These are phyloP conservation scores for Linnaemya tessellans DNA, from an alignment of 2,888 invertebrate genomes.

Conservation along the genomic window DNA sequence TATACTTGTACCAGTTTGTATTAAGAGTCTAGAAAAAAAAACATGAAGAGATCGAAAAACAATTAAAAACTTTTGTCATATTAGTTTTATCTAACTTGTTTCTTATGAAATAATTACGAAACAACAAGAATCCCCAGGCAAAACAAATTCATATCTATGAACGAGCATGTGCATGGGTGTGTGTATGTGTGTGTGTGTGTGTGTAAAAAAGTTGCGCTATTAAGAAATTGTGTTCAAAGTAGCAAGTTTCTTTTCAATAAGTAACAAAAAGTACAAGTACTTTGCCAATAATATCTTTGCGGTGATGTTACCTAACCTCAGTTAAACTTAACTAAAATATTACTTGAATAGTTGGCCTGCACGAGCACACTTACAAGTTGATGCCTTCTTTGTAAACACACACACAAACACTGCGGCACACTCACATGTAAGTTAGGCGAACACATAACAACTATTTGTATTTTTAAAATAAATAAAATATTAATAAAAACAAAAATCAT, in stretches of 20 bases:
- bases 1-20: constrained; percentile 19
- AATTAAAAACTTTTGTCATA: constrained; percentile 63
- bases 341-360: constrained; percentile 22
- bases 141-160: neutral
- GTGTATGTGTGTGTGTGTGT: neutral
- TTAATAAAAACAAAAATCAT: constrained; percentile 43
- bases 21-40: neutral
- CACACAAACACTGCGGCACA: neutral
- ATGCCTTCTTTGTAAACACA: neutral
- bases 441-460: constrained; percentile 55
- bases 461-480: constrained; percentile 50
- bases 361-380: constrained; percentile 29
- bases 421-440: constrained; percentile 26
- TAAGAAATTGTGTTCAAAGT: constrained; percentile 25
- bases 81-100: constrained; percentile 35
- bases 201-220: neutral
- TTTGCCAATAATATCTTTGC: constrained; percentile 38
- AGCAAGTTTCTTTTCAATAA: constrained; percentile 25
- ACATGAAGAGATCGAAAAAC: constrained; percentile 28
- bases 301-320: constrained; percentile 51
- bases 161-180: neutral
- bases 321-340: constrained; percentile 50
- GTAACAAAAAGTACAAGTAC: constrained; percentile 24
- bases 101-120: constrained; percentile 58
- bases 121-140: constrained; percentile 43